These are phyloP conservation scores for Meteorus cinctellus DNA, from an alignment of 2,888 invertebrate genomes.

Conservation along the genomic window DNA sequence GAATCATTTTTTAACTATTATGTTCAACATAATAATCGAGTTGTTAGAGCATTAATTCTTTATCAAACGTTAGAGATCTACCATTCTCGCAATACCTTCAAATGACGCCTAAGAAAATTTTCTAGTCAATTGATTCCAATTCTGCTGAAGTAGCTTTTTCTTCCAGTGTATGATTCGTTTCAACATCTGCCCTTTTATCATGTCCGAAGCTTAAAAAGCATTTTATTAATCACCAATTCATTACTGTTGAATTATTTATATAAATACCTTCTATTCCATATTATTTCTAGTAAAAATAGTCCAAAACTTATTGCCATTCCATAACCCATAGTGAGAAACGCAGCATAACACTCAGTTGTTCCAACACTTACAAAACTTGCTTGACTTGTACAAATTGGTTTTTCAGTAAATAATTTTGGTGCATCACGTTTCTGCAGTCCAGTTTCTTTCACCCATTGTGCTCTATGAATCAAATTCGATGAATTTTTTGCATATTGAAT, in stretches of 20 bases:
- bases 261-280: conserved; percentile 53
- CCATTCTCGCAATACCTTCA: no score
- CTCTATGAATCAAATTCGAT: conserved; percentile 50
- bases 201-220: background rate
- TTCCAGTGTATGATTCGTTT: background rate
- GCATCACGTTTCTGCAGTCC: conserved; percentile 77
- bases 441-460: conserved; percentile 77
- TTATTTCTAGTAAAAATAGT: conserved; percentile 66
- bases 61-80: no score
- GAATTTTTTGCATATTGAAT: background rate
- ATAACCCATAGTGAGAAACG: conserved; percentile 75
- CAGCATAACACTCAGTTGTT: conserved; percentile 76
- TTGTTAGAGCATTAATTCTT: no score
- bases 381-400: conserved; percentile 77
- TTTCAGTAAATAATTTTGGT: conserved; percentile 76
- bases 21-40: no score
- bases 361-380: conserved; percentile 80
- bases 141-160: background rate
- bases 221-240: background rate
- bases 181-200: background rate
- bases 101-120: background rate
- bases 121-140: background rate
- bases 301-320: conserved; percentile 73
- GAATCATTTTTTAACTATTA: no score
- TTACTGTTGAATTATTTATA: background rate